Evolutionary conservation across 2,113 vertebrate species (phyloP), one percentile per base, ranked within the genome.

Genomic region (Notothenia coriiceps): DNA sequence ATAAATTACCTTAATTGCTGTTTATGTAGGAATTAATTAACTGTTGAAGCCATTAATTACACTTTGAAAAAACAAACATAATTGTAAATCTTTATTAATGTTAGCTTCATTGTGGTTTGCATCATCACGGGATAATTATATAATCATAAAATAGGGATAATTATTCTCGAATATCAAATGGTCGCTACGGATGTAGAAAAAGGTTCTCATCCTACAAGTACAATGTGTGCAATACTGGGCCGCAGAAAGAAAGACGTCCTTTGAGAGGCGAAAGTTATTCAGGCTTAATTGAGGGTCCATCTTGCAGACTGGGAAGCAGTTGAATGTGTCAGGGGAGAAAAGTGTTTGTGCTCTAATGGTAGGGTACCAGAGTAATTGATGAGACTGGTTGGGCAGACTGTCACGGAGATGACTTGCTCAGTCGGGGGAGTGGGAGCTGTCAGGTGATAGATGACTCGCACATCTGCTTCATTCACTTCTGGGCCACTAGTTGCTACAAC

Each of bases 401-500:
- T 95, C 95, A 94, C 92, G 82, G 93, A 95, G 95, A 96, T 96
- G 95, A 95, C 95, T 96, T 96, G 96, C 95, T 96, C 92, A 95
- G 93, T 93, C 89, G 81, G 90, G 91, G 94, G 92, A 92, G 93
- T 87, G 91, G 93, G 88, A 95, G 93, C 90, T 95, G 92, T 93
- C 52, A 90, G 91, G 93, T 96, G 96, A 97, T 96, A 94, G 96
- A 97, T 96, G 94, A 92, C 93, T 95, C 76, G 93, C 94, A 94
- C 96, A 96, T 96, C 94, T 96, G 95, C 93, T 96, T 96, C 96
- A 96, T 95, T 96, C 96, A 97, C 93, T 93, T 93, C 92, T 90
- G 92, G 89, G 95, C 95, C 91, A 91, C 94, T 70, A 86, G 97
- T 98, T 96, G 95, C 96, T 96, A 96, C 94, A 96, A 95, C 96